Base-by-base conservation (phyloP, 2,888 invertebrate genomes). In the Drosophila leonis region DNA sequence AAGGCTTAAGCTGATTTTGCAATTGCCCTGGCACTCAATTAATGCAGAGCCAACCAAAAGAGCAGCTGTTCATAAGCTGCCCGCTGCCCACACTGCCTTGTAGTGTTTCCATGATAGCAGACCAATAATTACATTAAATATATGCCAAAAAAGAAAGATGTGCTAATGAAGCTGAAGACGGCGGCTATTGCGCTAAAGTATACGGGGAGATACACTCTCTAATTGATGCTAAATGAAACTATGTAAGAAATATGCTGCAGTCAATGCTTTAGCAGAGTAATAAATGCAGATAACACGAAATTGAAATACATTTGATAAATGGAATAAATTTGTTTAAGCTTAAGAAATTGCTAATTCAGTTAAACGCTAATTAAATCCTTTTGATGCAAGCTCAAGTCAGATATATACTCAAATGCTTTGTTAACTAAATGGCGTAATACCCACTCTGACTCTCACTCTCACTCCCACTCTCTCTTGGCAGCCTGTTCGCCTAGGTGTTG, bases 11-110 rank as follows among this genome's bases (percentile, higher is more conserved):
- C 71, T 72, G 57, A 75, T 78, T 72, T 75, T 55, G 54, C 78
- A 83, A 75, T 71, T 67, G 59, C 60, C 52, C 67, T 70, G 80
- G 65, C 82, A 77, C 71, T 79, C 71, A 79, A 84, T 83, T 79
- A 88, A 65, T 64, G 72, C 55, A 62, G 60, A 20, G 27, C n/a
- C 72, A 52, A 33, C 42, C 42, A 49, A 31, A 49, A 49, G 9
- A 24, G 18, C 37, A 59, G 29, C 31, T 2, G 10, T 8, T 9
- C 10, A 7, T 24, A 18, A 29, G 8, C 52, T 46, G 49, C 63
- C 29, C 72, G 77, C 72, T 75, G 68, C 63, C 59, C 63, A 24
- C 72, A 80, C 72, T 75, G 68, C 63, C 59, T 82, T 63, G 39
- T 55, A 41, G 70, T 20, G 52, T 37, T 59, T 70, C 44, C 65